phyloP scores from a whole-genome alignment of 2,888 invertebrate genomes.

The Hartigia nigra region DNA sequence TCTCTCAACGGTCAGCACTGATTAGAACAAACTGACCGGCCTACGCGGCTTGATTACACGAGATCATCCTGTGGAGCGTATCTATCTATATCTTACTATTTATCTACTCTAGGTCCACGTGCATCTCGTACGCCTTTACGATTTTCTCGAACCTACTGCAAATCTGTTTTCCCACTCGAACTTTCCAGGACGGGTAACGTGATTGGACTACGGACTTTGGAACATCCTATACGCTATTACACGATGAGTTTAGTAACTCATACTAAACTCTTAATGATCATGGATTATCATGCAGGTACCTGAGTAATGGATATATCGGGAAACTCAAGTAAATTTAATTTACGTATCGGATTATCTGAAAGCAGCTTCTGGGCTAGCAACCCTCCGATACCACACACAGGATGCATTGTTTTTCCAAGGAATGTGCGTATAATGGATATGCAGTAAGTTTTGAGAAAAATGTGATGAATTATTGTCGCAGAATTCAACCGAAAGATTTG shows the following conservation, averaged over 20 bases:
- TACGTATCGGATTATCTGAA: background rate
- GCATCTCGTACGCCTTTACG: background rate
- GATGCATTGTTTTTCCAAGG: background rate
- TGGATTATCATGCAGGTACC: background rate
- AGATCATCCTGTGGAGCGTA: constrained; percentile 36
- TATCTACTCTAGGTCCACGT: background rate
- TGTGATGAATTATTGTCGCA: background rate
- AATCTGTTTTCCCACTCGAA: background rate
- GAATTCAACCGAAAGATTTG: background rate
- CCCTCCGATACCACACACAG: background rate
- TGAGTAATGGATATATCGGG: background rate
- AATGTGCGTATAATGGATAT: background rate
- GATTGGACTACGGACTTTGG: background rate
- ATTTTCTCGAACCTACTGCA: background rate
- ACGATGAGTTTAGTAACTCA: background rate
- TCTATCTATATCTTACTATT: background rate
- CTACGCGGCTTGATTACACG: constrained; percentile 63
- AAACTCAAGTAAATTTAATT: background rate
- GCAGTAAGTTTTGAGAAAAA: background rate
- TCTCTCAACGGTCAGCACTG: constrained; percentile 59
- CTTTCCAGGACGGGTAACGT: background rate
- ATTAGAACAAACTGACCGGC: constrained; percentile 65
- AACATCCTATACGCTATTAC: background rate
- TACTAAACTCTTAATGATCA: background rate
- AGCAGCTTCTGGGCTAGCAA: background rate